A percentile compares a stretch with the other conserved stretches of the same genome.
phyloP scores from a whole-genome alignment of 2,113 vertebrate species.

The Pachyramphus minor region DNA sequence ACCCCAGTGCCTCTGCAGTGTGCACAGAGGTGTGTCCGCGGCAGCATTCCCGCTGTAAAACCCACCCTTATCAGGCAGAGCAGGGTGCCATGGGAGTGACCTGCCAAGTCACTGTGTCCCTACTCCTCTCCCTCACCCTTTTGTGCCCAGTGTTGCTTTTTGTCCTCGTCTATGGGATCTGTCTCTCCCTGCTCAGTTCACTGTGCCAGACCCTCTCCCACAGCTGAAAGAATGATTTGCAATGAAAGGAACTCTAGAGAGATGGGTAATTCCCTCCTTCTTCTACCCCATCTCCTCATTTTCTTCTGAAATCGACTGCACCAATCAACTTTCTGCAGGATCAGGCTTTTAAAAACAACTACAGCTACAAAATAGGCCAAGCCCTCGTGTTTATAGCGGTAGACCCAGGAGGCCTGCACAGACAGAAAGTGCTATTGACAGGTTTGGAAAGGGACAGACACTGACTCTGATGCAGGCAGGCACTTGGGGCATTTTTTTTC shows the following conservation, averaged over 20 bases:
- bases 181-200: constrained; percentile 17
- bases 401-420: constrained; percentile 12
- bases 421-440: constrained; percentile 57
- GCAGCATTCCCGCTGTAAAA: constrained; percentile 76
- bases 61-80: constrained; percentile 81
- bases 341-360: constrained; percentile 66
- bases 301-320: constrained; percentile 56
- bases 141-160: constrained; percentile 63
- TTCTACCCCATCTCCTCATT: constrained; percentile 36
- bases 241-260: constrained; percentile 31
- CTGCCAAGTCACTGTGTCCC: constrained; percentile 73
- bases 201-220: constrained; percentile 24
- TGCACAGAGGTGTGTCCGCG: constrained; percentile 64
- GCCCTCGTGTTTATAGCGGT: constrained; percentile 29
- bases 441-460: constrained; percentile 52
- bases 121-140: constrained; percentile 61
- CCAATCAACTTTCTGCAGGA: constrained; percentile 9
- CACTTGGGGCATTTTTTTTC: constrained; percentile 64
- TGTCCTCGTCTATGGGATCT: constrained; percentile 64
- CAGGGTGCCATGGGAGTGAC: constrained; percentile 75
- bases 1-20: constrained; percentile 4
- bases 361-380: constrained; percentile 12
- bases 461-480: background rate
- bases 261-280: background rate
- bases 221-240: constrained; percentile 38